Conservation (phyloP, 2,888 invertebrate genomes). For the Meloe dianella region DNA sequence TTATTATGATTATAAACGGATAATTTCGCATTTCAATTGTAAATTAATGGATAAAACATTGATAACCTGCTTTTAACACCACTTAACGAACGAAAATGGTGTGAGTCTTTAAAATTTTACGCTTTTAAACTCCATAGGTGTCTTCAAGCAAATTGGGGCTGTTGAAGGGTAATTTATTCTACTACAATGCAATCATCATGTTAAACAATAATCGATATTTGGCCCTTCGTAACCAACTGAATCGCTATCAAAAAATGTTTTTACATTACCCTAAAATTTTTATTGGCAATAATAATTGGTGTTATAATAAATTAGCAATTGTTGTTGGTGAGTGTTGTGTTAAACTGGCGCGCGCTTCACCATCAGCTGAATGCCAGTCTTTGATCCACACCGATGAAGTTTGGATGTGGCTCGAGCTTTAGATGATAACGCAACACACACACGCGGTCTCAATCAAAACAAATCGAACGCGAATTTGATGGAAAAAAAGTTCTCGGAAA, state of each 20-base stretch:
- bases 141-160: neutral
- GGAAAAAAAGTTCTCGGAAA: neutral
- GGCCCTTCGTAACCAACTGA: neutral
- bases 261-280: too few relatives aligned
- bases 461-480: neutral
- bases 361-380: constrained; percentile 23
- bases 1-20: neutral
- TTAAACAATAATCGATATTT: neutral
- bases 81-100: neutral
- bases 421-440: constrained; percentile 64
- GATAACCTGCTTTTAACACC: neutral
- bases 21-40: neutral
- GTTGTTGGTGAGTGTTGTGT: neutral
- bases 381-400: constrained; percentile 25
- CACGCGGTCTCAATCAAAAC: constrained; percentile 8
- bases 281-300: too few relatives aligned
- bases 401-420: constrained; percentile 83
- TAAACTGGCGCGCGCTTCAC: constrained; percentile 22
- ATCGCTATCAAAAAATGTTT: too few relatives aligned
- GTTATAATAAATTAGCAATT: too few relatives aligned
- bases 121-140: neutral
- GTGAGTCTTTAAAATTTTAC: neutral
- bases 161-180: neutral
- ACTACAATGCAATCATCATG: neutral
- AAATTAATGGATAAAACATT: neutral